phyloP scores from a whole-genome alignment of 1,140 invertebrate species.

The Neodiprion fabricii region DNA sequence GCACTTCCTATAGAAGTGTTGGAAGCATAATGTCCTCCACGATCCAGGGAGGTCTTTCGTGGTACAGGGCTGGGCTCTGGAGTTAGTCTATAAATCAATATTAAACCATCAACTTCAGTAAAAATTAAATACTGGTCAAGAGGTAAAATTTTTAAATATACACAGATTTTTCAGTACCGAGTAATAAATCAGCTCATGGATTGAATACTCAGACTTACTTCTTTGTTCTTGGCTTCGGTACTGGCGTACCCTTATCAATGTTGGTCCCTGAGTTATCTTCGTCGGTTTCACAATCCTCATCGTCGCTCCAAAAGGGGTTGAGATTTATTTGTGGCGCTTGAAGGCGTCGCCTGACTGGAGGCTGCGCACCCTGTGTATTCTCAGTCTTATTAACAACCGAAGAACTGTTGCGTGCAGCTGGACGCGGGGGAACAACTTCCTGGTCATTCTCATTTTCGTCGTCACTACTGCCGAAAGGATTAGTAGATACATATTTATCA shows the following conservation, averaged over 20 bases:
- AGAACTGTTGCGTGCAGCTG: constrained; percentile 42
- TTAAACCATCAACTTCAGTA: not conserved
- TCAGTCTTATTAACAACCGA: constrained; percentile 31
- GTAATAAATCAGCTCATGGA: not conserved
- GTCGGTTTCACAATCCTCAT: constrained; percentile 64
- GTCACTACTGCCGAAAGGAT: constrained; percentile 76
- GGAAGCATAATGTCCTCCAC: constrained; percentile 45
- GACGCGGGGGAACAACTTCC: constrained; percentile 32
- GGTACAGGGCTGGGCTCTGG: constrained; percentile 26
- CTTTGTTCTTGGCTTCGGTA: constrained; percentile 65
- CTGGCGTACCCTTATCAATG: constrained; percentile 42
- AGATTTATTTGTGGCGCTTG: constrained; percentile 59
- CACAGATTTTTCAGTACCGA: not conserved
- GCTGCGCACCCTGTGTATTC: constrained; percentile 30
- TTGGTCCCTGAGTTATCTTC: constrained; percentile 27
- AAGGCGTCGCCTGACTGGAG: constrained; percentile 47
- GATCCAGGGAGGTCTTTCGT: constrained; percentile 37
- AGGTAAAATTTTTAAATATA: constrained; percentile 19
- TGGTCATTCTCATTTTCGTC: constrained; percentile 65
- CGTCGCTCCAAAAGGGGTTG: constrained; percentile 77
- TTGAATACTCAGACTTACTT: constrained; percentile 50
- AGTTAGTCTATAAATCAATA: constrained; percentile 37
- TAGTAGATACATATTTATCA: constrained; percentile 55
- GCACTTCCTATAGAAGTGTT: constrained; percentile 52
- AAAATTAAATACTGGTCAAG: not conserved